Evolutionary conservation across 2,113 vertebrate genomes (phyloP), one percentile per base, ranked within the genome.

Genomic region (Sorex fumeus): DNA sequence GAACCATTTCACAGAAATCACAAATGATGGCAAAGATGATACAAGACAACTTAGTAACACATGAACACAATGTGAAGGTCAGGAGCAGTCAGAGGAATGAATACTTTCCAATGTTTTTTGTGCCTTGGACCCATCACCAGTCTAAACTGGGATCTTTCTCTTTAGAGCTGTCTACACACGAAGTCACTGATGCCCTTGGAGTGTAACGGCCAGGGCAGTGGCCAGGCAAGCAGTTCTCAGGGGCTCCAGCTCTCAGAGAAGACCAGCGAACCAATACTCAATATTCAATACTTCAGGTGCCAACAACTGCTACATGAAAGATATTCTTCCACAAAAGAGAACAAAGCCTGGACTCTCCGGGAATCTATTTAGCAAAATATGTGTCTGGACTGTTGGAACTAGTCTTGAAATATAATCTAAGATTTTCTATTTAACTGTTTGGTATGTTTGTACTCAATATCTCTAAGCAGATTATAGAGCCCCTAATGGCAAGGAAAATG

Each of bases 321-420:
- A 6, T 78, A 72, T 72, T 69, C 12, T 62, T n/a, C 90, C n/a
- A 32, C 12, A 18, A 88, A 89, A 62, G 30, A 85, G 85, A 69
- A 64, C 43, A 60, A 88, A 87, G 18, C 7, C 21, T 78, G 21
- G 93, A 90, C 18, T 67, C 70, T 28, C 83, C 13, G 1, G 82
- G 13, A 92, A 66, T 84, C 83, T 60, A 80, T 83, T 86, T 32
- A 87, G 45, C 53, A 88, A 86, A 80, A 50, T 28, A 45, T 13
- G 15, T 36, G 15, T 67, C 2, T 1, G 16, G 8, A 27, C 80
- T 76, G 12, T 82, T 82, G 76, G 25, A 87, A 64, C 45, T 36
- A 67, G 60, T 89, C 32, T 86, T 88, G 40, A 96, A 91, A 89
- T 78, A 60, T 36, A 67, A 90, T n/a, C 84, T 32, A 85, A 82